Base-by-base conservation (phyloP, 2,113 vertebrate genomes). In the Dromiciops gliroides region DNA sequence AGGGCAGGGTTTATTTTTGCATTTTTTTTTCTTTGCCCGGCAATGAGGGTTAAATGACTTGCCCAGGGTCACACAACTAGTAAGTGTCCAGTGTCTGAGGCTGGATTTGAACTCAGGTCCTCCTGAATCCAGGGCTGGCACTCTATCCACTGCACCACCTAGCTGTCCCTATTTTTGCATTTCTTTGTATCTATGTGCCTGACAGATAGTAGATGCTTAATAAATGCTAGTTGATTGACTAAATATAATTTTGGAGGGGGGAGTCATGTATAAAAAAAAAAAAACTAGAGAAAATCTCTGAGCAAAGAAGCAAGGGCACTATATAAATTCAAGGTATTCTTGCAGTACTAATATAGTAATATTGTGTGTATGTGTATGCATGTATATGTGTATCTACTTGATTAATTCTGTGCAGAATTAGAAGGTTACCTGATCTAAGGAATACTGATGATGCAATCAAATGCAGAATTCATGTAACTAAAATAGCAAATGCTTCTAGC, bases 401-500 rank as follows among this genome's bases (percentile, higher is more conserved):
- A 95, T 96, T 95, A n/a, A 89, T 50, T 23, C 53, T 96, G 56
- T 60, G 56, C 90, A 93, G 6, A 88, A 75, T 75, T 75, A 90
- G n/a, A n/a, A n/a, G 51, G 92, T 93, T 95, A 94, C 75, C 24
- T 67, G 96, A 94, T 3, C 51, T 50, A 49, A 92, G 83, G 52
- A 95, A 93, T 50, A 19, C 56, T 89, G 25, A 96, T 44, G 9
- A 96, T 92, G 14, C 26, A 60, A 92, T 89, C 89, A 89, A 49
- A 92, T 52, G 75, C 24, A 93, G 75, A 88, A 96, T 92, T 95
- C 95, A 93, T 91, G 92, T 94, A 93, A 96, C 92, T 93, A 95
- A 95, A 97, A 96, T 48, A 93, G 44, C 53, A 93, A 91, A 95
- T 95, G 52, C 91, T 51, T 83, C 50, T 44, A 93, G 93, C 50